A percentile compares a stretch with the other conserved stretches of the same genome.
These are phyloP conservation scores for Camarhynchus parvulus DNA, from an alignment of 2,113 vertebrate species.

Conservation along the genomic window DNA sequence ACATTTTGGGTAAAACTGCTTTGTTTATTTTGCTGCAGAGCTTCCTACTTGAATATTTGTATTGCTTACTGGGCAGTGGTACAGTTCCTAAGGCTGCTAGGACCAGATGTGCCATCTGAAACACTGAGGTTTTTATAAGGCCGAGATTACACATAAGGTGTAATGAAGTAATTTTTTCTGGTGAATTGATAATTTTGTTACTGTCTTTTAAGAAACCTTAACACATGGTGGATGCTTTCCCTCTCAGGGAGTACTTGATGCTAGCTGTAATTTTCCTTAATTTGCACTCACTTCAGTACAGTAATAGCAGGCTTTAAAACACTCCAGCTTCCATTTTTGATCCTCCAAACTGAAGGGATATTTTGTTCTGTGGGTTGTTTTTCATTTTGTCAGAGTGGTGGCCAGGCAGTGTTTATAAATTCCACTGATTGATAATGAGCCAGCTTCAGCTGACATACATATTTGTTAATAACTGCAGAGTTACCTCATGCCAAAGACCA, in stretches of 20 bases:
- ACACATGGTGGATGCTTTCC: not conserved
- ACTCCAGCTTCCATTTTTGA: not conserved
- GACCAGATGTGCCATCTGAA: not conserved
- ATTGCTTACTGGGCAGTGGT: not conserved
- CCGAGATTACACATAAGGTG: not conserved
- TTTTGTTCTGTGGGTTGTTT: not conserved
- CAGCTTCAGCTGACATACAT: not conserved
- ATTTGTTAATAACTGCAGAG: not conserved
- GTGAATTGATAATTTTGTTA: not conserved
- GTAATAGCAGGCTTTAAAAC: not conserved
- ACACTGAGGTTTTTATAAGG: not conserved
- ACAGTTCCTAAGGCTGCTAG: not conserved
- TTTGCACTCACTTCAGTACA: not conserved
- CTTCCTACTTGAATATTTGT: not conserved
- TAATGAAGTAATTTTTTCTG: not conserved
- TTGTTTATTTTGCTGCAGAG: not conserved
- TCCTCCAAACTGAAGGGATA: not conserved
- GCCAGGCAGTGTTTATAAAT: not conserved
- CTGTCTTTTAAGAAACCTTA: not conserved
- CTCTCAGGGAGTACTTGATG: not conserved
- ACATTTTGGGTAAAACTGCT: not conserved
- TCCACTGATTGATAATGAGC: not conserved
- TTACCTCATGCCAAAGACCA: slow-evolving; percentile 5
- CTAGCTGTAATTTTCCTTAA: not conserved
- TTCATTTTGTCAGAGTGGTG: not conserved